Evolutionary conservation across 2,888 invertebrate species (phyloP), one percentile per base, ranked within the genome.

Genomic region (Apeira syringaria): DNA sequence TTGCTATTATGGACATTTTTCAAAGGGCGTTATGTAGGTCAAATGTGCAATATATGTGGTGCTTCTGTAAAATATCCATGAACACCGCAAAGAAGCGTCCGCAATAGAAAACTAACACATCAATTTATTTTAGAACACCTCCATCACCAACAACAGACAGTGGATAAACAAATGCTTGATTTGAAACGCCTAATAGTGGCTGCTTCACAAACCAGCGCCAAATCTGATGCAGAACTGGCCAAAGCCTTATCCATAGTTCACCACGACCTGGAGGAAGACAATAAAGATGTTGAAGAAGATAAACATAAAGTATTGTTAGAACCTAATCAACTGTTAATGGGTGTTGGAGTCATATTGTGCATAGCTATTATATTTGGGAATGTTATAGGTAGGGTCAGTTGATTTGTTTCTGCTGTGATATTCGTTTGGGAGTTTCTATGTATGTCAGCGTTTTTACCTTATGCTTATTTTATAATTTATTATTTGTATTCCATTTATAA

Each of bases 181-280:
- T 43, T 89, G 1, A 83, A 80, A 18, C 73, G 79, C 0, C 50
- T 84, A 0, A 74, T 90, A 0, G 51, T 79, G 0, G 61, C 66
- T 0, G 85, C 87, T 0, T 81, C 89, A 0, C 79, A 80, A 15
- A 70, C 67, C 2, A 86, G 84, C 48, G 77, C 82, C 0, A 77
- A 78, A 50, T 88, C 89, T 0, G 90, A 89, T 46, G 82, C 82
- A 0, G 79, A 83, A 27, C 54, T 90, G 1, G 75, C 85, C 0
- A 83, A 82, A 53, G 86, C 77, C 0, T 49, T 90, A 0, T 75
- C 80, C 0, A 79, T 57, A 0, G 89, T 88, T 3, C 86, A 88
- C 9, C 86, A 85, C 0, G 87, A 86, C 2, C 30, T 85, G 3
- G 88, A 85, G 36, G 85, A 86, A 0, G 75, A 66, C 0, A 79